A percentile compares a stretch with the other conserved stretches of the same genome.
phyloP scores from a whole-genome alignment of 2,797 vertebrate genomes.

The Malurus splendens region DNA sequence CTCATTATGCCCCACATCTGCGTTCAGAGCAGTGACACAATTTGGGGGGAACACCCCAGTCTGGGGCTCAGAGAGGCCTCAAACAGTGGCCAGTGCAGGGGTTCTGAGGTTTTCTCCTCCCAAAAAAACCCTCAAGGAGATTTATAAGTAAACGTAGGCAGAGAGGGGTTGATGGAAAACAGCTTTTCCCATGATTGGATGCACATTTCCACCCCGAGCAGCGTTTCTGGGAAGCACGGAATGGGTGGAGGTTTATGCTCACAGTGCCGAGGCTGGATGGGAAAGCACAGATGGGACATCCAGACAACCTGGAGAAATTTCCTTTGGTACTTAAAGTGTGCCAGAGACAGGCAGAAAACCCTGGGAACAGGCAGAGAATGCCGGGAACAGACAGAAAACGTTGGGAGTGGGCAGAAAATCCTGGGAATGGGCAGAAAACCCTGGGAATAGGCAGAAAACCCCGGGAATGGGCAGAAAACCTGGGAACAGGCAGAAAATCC shows the following conservation, averaged over 20 bases:
- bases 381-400: neutral
- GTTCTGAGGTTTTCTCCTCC: neutral
- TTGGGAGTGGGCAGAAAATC: neutral
- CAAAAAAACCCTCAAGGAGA: neutral
- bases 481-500: neutral
- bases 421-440: neutral
- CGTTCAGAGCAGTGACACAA: neutral
- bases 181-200: neutral
- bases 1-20: accelerated
- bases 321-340: neutral
- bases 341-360: neutral
- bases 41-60: no score
- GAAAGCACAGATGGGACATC: neutral
- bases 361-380: neutral
- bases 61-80: neutral
- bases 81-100: accelerated
- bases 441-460: neutral
- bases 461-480: neutral
- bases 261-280: accelerated
- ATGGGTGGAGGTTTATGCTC: neutral
- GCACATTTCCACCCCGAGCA: neutral
- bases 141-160: accelerated
- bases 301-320: neutral
- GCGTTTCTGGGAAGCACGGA: neutral
- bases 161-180: neutral